Evolutionary conservation across 35 echinoderm and acorn worm species (phyloP), one percentile per base, ranked within the genome.

Genomic region (Anneissia japonica): DNA sequence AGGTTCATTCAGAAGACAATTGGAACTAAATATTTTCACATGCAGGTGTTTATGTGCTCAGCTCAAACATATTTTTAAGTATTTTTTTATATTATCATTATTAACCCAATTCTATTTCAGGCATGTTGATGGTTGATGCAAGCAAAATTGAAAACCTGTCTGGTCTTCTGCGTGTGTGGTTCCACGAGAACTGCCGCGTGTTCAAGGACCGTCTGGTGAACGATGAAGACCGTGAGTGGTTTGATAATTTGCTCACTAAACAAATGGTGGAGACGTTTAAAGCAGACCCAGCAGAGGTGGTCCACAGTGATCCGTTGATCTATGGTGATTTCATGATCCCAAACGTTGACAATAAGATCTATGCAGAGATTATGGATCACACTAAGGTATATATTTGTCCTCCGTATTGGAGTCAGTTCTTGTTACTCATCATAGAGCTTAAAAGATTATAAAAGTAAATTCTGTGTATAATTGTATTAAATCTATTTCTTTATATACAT

Each of bases 161-260:
- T 36, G 38, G 79, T 35, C 86, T 99, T 10, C 87, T 99, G 11
- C 80, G 92, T 16, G 80, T 99, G 37, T 99, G 96, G 96, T 92
- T 94, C 82, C 96, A 99, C 33, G 96, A 99, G 84, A 94, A 87
- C 86, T 90, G 91, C 30, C 89, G 96, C 32, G 87, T 99, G 31
- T 99, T 99, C 82, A 89, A 94, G 55, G 96, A 99, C 28, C 92
- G 96, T 85, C 92, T 99, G 9, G 92, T 99, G 77, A 99, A 94
- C 74, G 79, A 91, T 14, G 86, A 94, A 74, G 96, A 99, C 82
- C 39, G 96, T 37, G 86, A 87, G 0, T 99, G 96, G 96, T 99
- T 99, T 80, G 86, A 88, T 11, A 74, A 87, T 21, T 64, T 90
- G 19, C 81, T 99, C 45, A 81, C 85, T 28, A 77, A 89, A 28